Evolutionary conservation across 2,113 vertebrate species (phyloP).

Genomic region (Microtus richardsoni): DNA sequence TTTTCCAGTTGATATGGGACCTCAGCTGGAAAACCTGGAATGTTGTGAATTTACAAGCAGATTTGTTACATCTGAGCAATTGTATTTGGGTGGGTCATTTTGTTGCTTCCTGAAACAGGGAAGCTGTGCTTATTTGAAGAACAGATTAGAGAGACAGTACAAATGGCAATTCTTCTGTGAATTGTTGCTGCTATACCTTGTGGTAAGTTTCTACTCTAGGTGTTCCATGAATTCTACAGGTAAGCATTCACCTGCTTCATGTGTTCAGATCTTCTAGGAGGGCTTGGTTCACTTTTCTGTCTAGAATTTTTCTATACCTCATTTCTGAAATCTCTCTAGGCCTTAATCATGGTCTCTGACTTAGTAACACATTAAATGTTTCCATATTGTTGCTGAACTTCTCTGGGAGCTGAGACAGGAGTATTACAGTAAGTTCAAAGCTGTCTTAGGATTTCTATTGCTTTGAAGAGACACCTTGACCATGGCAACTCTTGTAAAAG

Average conservation of each 20-base stretch:
- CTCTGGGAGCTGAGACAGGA: background rate
- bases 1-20: background rate
- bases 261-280: background rate
- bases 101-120: background rate
- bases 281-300: background rate
- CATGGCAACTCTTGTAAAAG: background rate
- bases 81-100: background rate
- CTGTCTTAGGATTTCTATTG: background rate
- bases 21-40: background rate
- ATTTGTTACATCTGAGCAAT: too few species aligned
- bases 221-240: background rate
- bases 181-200: background rate
- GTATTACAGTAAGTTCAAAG: background rate
- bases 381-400: background rate
- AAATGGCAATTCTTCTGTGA: background rate
- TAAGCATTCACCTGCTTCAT: background rate
- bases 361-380: background rate
- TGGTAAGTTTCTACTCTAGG: background rate
- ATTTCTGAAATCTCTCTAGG: background rate
- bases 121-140: too few species aligned
- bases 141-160: background rate
- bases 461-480: background rate
- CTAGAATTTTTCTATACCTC: background rate
- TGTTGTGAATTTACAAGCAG: background rate
- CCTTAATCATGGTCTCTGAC: background rate